Conservation (phyloP, 2,113 vertebrate genomes). For the Rissa tridactyla region DNA sequence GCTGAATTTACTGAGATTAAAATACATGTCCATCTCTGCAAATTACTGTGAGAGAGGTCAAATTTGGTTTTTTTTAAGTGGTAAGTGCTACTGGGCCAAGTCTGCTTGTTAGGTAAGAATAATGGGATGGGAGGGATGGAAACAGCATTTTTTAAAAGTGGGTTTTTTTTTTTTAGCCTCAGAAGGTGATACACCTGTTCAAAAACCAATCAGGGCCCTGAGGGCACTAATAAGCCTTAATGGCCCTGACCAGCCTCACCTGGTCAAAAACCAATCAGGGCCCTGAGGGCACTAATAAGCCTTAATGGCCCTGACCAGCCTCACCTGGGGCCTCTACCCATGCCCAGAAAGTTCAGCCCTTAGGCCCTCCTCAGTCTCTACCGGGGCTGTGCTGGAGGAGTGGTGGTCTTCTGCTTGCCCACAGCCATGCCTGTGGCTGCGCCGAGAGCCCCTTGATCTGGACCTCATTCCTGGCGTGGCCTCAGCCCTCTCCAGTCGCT, state of each 20-base stretch:
- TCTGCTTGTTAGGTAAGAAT: neutral
- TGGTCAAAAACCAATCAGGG: neutral
- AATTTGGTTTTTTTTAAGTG: neutral
- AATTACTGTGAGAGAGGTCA: neutral
- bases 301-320: neutral
- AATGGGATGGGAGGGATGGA: neutral
- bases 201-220: neutral
- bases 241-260: neutral
- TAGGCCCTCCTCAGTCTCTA: too few relatives aligned
- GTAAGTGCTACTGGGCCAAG: neutral
- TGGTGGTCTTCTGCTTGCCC: neutral
- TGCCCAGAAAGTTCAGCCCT: too few relatives aligned
- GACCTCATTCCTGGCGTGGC: neutral
- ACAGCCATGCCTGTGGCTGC: neutral
- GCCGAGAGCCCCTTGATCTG: too few relatives aligned
- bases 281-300: neutral
- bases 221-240: neutral
- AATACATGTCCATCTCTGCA: neutral
- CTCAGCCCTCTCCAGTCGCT: neutral
- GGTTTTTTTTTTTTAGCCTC: neutral
- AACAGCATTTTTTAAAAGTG: neutral
- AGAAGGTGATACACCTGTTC: neutral
- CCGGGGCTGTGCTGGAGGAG: neutral
- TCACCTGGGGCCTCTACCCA: neutral
- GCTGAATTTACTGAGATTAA: neutral